phyloP scores from a whole-genome alignment of 1,140 invertebrate species.

The Samia ricini region DNA sequence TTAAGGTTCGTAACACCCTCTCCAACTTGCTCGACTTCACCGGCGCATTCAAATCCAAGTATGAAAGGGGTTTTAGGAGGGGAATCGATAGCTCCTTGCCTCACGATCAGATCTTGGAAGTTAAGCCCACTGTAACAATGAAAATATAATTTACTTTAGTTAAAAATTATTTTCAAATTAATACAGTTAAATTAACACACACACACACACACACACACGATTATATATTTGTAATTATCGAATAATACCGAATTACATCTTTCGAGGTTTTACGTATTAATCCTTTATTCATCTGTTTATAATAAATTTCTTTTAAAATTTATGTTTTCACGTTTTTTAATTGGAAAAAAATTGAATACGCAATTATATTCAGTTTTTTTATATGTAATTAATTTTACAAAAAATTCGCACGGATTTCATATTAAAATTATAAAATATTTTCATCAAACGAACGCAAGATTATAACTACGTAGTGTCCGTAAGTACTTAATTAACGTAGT shows the following conservation, averaged over 20 bases:
- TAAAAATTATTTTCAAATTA: not conserved
- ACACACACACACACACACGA: no score
- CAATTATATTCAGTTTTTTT: no score
- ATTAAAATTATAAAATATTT: not conserved
- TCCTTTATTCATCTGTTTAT: no score
- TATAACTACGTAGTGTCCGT: not conserved
- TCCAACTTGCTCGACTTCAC: slow-evolving; percentile 89
- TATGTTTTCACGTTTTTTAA: no score
- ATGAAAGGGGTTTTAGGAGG: slow-evolving; percentile 92
- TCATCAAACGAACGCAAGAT: not conserved
- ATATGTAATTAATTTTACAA: no score
- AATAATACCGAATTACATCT: no score
- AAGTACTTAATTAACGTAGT: slow-evolving; percentile 41
- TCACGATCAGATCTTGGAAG: slow-evolving; percentile 92
- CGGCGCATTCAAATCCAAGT: slow-evolving; percentile 92
- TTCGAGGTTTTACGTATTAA: no score
- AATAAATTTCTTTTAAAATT: no score
- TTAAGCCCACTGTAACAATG: slow-evolving; percentile 83
- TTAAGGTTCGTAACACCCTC: slow-evolving; percentile 90
- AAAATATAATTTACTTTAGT: not conserved
- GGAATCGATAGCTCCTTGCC: slow-evolving; percentile 90
- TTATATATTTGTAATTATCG: no score
- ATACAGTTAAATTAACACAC: no score
- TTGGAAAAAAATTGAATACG: no score
- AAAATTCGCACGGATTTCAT: no score